Conservation (phyloP, 1,140 invertebrate genomes). For the Nixonia krombeini region DNA sequence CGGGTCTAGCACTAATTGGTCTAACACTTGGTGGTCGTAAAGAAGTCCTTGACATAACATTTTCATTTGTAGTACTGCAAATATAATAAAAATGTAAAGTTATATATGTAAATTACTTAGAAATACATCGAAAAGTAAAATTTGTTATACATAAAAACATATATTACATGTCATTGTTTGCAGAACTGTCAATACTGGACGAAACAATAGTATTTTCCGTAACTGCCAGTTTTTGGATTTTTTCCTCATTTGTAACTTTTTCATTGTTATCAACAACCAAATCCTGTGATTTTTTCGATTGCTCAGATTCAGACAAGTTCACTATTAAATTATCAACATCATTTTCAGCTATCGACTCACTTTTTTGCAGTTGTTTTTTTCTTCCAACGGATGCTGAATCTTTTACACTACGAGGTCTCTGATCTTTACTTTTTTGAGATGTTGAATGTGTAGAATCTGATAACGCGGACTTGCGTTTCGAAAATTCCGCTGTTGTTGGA, state of each 20-base stretch:
- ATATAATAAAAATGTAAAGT: too few relatives aligned
- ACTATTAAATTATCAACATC: slow-evolving; percentile 23
- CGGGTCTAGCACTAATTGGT: slow-evolving; percentile 83
- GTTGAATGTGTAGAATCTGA: slow-evolving; percentile 7
- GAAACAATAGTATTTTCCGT: not conserved
- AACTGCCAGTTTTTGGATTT: slow-evolving; percentile 3
- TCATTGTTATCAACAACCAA: not conserved
- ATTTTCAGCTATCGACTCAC: slow-evolving; percentile 35
- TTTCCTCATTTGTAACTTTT: slow-evolving; percentile 8
- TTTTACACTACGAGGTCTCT: slow-evolving; percentile 17
- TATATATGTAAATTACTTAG: too few relatives aligned
- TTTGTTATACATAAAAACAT: too few relatives aligned
- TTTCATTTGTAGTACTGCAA: slow-evolving; percentile 35
- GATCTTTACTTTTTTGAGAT: slow-evolving; percentile 9
- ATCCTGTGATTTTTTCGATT: slow-evolving; percentile 7
- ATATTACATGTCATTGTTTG: too few relatives aligned
- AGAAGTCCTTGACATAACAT: slow-evolving; percentile 68
- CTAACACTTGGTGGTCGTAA: slow-evolving; percentile 78
- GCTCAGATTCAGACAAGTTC: slow-evolving; percentile 10
- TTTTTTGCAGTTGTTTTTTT: slow-evolving; percentile 23
- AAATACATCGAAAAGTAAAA: too few relatives aligned
- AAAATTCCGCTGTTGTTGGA: slow-evolving; percentile 18
- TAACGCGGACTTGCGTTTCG: slow-evolving; percentile 16
- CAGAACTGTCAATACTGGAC: not conserved
- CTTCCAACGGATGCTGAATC: slow-evolving; percentile 23